Evolutionary conservation across 2,888 invertebrate genomes (phyloP), one percentile per base, ranked within the genome.

Genomic region (Caenorhabditis becei): DNA sequence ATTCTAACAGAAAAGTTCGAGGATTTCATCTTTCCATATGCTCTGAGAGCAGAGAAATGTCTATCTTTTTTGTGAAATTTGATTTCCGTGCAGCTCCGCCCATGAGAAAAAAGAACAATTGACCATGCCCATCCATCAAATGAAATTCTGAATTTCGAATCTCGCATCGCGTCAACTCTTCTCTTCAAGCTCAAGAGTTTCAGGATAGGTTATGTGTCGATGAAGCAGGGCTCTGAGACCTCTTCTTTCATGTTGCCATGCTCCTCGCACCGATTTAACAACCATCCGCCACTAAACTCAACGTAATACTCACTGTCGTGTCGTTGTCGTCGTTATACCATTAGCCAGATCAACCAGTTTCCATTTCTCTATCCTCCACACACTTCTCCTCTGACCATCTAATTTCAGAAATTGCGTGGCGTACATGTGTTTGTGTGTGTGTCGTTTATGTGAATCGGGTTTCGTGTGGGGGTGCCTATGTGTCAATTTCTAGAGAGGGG

Each of bases 361-460:
- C 58, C 20, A 35, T 37, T 37, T 26, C 32, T 41, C 20, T 35
- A 7, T 11, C 51, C 26, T 24, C 16, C 23, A 20, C 32, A 24
- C 16, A 14, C 56, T 32, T 56, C 28, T 28, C n/a, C 32, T 32
- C 18, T 51, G 26, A 58, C 51, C 58, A 66, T 56, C 66, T 61
- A 61, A 75, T 75, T 75, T 75, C 66, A 49, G 65, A 74, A 74
- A 74, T 74, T 74, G 65, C 74, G 74, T 74, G 65, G 65, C 74
- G 74, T 74, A 51, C 49, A 65, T 63, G 63, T 58, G 59, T 37
- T 32, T 35, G 58, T 58, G 58, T 41, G 59, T 59, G 41, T 65
- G 74, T 74, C 72, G 47, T 72, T 72, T 63, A 72, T 72, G 37
- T 47, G 63, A 72, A 72, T 72, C 63, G 63, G 63, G 63, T 72